Base-by-base conservation (phyloP, 2,113 vertebrate genomes). In the Spheniscus mendiculus region DNA sequence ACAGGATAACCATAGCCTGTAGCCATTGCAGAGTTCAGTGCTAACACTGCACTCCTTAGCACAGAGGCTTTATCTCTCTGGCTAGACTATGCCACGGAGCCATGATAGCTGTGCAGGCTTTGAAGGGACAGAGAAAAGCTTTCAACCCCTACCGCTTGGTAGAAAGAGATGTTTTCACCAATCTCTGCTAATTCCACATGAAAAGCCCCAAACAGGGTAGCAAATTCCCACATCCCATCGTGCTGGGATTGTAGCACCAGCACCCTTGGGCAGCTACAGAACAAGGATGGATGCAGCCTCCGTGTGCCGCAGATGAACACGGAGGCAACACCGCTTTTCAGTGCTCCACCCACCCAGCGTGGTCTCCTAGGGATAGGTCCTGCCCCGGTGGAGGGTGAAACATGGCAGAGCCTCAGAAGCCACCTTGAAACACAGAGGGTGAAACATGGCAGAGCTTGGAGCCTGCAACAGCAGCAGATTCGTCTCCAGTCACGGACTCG, bases 261-360 rank as follows among this genome's bases (percentile, higher is more conserved):
- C 44, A 55, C 61, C 49, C 30, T 80, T 65, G 59, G 44, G 40
- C 70, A 52, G 52, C 42, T 82, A 5, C n/a, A 82, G 59, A 89
- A n/a, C 22, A 15, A 73, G 55, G 65, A 61, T 8, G 32, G 40
- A 42, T 4, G 7, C n/a, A 74, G 47, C 45, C 44, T 89, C n/a
- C 0, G 0, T 10, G 38, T 69, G 61, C 74, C 0, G 0, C 29
- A 26, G 53, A 15, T 18, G 13, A 83, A 27, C 1, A 0, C 2
- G 3, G 58, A 72, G 30, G 40, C 58, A n/a, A 38, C 29, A 25
- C 9, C 1, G 4, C 34, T 80, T 30, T 20, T 45, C 50, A 56
- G 62, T 42, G 36, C 62, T 81, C 27, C 40, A 44, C n/a, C 21
- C 47, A 44, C 12, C n/a, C 29, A 85, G 49, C 20, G 27, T 30